phyloP scores from a whole-genome alignment of 2,113 vertebrate genomes.

The Hemiscyllium ocellatum region DNA sequence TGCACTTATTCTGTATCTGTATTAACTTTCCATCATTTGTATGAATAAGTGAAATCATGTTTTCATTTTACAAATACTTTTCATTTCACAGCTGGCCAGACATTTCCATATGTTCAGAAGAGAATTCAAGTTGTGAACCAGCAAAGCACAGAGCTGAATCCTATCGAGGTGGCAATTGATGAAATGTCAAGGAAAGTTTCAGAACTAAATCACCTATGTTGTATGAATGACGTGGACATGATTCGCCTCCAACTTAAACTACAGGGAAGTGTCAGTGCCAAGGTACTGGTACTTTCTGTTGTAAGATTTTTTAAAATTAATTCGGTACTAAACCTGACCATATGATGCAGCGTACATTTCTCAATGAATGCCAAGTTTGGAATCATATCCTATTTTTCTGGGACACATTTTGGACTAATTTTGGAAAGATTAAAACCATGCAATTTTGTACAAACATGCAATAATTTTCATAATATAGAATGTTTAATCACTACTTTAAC shows the following conservation, averaged over 20 bases:
- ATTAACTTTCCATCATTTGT: not conserved
- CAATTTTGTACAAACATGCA: not conserved
- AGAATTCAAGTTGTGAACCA: constrained; percentile 90
- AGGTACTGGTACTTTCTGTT: constrained; percentile 53
- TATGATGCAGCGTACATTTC: not conserved
- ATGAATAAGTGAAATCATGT: not conserved
- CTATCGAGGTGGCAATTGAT: constrained; percentile 96
- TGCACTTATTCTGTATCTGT: not conserved
- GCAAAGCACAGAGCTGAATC: constrained; percentile 89
- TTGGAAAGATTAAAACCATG: not conserved
- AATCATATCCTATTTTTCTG: not conserved
- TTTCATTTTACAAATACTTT: not conserved
- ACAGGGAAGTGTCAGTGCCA: constrained; percentile 92
- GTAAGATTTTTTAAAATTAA: not conserved
- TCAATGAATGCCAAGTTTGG: not conserved
- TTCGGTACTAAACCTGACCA: not conserved
- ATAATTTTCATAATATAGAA: not conserved
- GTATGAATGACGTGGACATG: constrained; percentile 93
- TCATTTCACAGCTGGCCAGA: constrained; percentile 69
- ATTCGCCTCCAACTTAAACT: constrained; percentile 94
- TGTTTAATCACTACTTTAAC: not conserved
- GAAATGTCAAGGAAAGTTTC: constrained; percentile 96
- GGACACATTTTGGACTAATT: not conserved
- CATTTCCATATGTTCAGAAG: constrained; percentile 93
- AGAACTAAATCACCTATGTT: constrained; percentile 91